Conservation (phyloP, 2,113 vertebrate species). For the Pomatostomus ruficeps region DNA sequence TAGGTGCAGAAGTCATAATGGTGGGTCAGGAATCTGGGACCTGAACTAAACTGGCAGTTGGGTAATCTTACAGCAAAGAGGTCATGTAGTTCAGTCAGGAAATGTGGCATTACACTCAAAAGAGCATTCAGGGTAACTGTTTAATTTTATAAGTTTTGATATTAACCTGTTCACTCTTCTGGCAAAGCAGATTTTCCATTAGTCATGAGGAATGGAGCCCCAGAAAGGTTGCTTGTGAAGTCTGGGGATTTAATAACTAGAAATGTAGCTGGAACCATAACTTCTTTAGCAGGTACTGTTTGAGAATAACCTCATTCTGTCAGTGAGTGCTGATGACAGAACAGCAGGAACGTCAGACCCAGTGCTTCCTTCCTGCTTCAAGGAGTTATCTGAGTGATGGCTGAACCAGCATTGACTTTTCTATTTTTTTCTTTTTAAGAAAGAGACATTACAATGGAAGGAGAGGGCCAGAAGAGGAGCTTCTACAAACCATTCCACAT, state of each 20-base stretch:
- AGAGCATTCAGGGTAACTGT: not conserved
- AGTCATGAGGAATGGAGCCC: not conserved
- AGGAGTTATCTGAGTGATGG: not conserved
- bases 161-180: not conserved
- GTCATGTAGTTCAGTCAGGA: not conserved
- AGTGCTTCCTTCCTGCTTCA: not conserved
- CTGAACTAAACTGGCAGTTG: not conserved
- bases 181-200: not conserved
- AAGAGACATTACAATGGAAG: not conserved
- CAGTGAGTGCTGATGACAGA: not conserved
- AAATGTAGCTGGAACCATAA: not conserved
- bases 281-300: not conserved
- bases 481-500: not conserved
- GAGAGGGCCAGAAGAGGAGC: not conserved
- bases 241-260: not conserved
- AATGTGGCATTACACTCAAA: not conserved
- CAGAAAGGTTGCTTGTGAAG: not conserved
- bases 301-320: constrained; percentile 24
- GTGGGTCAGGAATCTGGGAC: not conserved
- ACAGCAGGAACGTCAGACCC: not conserved
- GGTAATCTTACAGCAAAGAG: not conserved
- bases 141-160: not conserved
- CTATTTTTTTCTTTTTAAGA: too few relatives aligned
- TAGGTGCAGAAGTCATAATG: not conserved
- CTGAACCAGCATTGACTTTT: not conserved